phyloP scores from a whole-genome alignment of 1,140 invertebrate genomes.

The Neodiprion lecontei region DNA sequence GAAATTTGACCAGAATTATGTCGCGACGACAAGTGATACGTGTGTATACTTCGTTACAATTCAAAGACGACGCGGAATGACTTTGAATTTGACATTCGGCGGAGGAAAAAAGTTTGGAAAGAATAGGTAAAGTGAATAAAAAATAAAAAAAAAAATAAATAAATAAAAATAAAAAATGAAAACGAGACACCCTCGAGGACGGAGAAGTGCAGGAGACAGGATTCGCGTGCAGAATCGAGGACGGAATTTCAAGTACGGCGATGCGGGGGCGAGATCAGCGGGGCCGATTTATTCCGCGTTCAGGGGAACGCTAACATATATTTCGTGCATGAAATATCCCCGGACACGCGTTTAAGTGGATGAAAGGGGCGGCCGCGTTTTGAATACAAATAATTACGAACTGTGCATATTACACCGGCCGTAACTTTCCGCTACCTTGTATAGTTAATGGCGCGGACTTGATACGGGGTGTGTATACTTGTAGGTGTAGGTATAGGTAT shows the following conservation, averaged over 20 bases:
- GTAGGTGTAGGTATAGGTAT: background rate
- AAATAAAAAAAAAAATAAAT: background rate
- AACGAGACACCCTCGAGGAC: background rate
- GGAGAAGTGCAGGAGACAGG: background rate
- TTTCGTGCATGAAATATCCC: constrained; percentile 5
- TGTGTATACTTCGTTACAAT: background rate
- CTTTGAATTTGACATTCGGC: too few species aligned
- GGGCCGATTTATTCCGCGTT: background rate
- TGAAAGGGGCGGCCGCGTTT: background rate
- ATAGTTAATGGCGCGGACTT: background rate
- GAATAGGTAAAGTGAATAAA: too few species aligned
- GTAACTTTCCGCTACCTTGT: background rate
- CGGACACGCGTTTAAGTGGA: constrained; percentile 3
- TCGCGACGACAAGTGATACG: background rate
- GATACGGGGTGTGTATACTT: background rate
- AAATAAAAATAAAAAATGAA: background rate
- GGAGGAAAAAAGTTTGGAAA: too few species aligned
- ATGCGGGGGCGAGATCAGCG: background rate
- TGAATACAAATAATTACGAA: constrained; percentile 3
- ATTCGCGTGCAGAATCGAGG: background rate
- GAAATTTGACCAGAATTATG: background rate
- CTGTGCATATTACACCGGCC: background rate
- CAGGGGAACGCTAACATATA: constrained; percentile 3
- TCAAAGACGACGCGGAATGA: background rate
- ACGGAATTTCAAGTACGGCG: constrained; percentile 1